A percentile compares a stretch with the other conserved stretches of the same genome.
These are phyloP conservation scores for Microhierax caerulescens DNA, from an alignment of 2,797 vertebrate genomes.

Conservation along the genomic window DNA sequence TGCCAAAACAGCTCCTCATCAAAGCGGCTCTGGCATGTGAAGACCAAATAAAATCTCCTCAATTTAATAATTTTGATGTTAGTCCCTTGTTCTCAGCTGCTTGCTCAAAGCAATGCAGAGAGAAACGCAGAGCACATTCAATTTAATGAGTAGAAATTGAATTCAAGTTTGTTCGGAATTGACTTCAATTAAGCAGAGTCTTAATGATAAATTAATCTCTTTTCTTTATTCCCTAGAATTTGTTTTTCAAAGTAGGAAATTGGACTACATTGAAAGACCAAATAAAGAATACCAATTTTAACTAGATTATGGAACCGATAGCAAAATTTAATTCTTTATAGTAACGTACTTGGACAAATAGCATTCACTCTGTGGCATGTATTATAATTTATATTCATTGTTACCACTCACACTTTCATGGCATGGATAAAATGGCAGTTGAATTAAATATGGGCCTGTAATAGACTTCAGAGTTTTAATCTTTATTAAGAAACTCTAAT, in stretches of 20 bases:
- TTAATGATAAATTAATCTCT: slow-evolving; percentile 99
- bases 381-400: slow-evolving; percentile 88
- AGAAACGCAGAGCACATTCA: slow-evolving; percentile 87
- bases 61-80: slow-evolving; percentile 97
- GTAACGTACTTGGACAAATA: slow-evolving; percentile 86
- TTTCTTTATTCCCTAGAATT: slow-evolving; percentile 95
- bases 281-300: slow-evolving; percentile 95
- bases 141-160: slow-evolving; percentile 97
- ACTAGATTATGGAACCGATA: slow-evolving; percentile 90
- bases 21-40: slow-evolving; percentile 87
- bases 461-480: slow-evolving; percentile 87
- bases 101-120: slow-evolving; percentile 87
- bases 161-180: slow-evolving; percentile 98
- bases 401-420: slow-evolving; percentile 83
- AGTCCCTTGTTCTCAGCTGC: slow-evolving; percentile 90
- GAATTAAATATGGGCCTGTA: slow-evolving; percentile 85
- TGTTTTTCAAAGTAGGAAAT: slow-evolving; percentile 95
- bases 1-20: slow-evolving; percentile 90
- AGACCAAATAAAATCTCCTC: slow-evolving; percentile 95
- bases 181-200: slow-evolving; percentile 98
- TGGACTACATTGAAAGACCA: slow-evolving; percentile 89
- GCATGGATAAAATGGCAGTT: slow-evolving; percentile 85
- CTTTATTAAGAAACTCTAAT: slow-evolving; percentile 85
- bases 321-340: slow-evolving; percentile 94
- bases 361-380: slow-evolving; percentile 84